These are phyloP conservation scores for Harpalus rubripes DNA, from an alignment of 2,888 invertebrate genomes.

Conservation along the genomic window DNA sequence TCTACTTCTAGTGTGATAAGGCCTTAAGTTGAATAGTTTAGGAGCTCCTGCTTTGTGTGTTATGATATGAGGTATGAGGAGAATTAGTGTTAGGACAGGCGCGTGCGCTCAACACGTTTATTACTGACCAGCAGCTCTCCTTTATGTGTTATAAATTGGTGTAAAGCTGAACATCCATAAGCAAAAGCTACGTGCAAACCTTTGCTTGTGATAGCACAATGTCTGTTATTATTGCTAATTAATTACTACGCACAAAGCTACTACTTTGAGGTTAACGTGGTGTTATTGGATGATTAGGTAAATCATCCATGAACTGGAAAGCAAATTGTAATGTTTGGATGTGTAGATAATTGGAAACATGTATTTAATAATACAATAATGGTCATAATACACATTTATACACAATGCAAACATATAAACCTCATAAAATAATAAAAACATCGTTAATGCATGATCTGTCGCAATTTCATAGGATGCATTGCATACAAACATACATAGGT, in stretches of 20 bases:
- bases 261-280: constrained; percentile 12
- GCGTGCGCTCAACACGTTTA: constrained; percentile 39
- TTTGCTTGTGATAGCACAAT: constrained; percentile 10
- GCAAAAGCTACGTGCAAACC: constrained; percentile 21
- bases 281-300: constrained; percentile 39
- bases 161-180: constrained; percentile 3
- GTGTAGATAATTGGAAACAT: background rate
- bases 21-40: too few relatives aligned
- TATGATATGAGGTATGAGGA: too few relatives aligned
- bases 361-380: background rate
- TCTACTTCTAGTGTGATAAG: too few relatives aligned
- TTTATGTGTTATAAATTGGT: constrained; percentile 47
- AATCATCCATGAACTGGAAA: background rate
- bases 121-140: constrained; percentile 14
- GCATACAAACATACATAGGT: too few relatives aligned
- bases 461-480: too few relatives aligned
- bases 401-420: background rate
- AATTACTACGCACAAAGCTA: constrained; percentile 28
- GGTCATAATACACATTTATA: background rate
- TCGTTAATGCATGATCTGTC: too few relatives aligned
- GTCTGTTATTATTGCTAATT: constrained; percentile 50
- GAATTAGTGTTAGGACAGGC: constrained; percentile 22
- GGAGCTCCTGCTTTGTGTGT: background rate
- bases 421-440: background rate
- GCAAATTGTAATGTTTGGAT: constrained; percentile 4